Evolutionary conservation across 2,113 vertebrate species (phyloP), one percentile per base, ranked within the genome.

Genomic region (Pituophis catenifer): DNA sequence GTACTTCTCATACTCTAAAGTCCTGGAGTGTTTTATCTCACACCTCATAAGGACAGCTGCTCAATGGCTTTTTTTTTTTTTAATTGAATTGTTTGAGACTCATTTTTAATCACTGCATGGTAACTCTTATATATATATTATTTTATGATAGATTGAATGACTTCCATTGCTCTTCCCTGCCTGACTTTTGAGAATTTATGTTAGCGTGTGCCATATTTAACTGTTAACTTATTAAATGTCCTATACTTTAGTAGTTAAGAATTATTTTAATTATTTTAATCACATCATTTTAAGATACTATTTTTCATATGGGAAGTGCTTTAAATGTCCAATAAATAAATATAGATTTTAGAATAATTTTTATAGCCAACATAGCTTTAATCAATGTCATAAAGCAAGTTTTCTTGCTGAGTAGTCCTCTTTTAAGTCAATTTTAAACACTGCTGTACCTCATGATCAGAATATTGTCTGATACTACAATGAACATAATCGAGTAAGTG

Each of bases 21-120:
- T 97, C 97, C 97, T 98, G 95, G 96, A 97, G 97, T 97, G 95
- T 97, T 97, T 96, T 96, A 96, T 95, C 97, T 97, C 97, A 97
- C 97, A 96, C 96, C 94, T 95, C 96, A 90, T 87, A 95, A 95
- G 96, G 97, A 95, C 95, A 94, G 93, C 50, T 81, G 15, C 17
- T 81, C 95, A 57, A 88, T 96, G 94, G 75, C 75, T 96, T 94
- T 97, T 50, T 48, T 50, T n/a, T 38, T 38, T 97, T 54, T 97
- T n/a, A 70, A 94, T 90, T 96, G 96, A 97, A 96, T 75, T 1
- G 1, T 95, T 94, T 94, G 94, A 97, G 92, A 96, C 93, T 95
- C 95, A 97, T 81, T 81, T 81, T 81, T 81, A 81, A 81, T 81
- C 75, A 81, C 33, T 44, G 8, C 75, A 81, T 21, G 33, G 75